Conservation (phyloP, 2,113 vertebrate genomes). For the Bos indicus region DNA sequence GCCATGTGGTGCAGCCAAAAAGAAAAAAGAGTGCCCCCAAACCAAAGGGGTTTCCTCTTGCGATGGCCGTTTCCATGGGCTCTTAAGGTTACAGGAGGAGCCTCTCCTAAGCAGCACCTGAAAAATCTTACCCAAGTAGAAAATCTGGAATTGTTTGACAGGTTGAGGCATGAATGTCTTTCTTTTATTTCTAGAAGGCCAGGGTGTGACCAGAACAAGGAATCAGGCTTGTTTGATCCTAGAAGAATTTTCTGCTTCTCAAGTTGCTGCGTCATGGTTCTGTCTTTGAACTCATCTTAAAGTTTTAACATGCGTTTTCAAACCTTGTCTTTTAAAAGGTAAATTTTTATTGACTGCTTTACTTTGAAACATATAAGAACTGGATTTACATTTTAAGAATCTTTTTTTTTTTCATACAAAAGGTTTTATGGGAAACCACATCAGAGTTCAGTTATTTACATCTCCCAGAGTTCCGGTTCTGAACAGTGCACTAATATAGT, state of each 20-base stretch:
- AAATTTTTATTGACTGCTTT: constrained; percentile 14
- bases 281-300: constrained; percentile 69
- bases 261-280: constrained; percentile 75
- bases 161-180: constrained; percentile 68
- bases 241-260: constrained; percentile 72
- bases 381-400: constrained; percentile 26
- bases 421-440: not conserved
- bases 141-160: constrained; percentile 70
- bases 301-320: constrained; percentile 30
- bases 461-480: not conserved
- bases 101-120: constrained; percentile 49
- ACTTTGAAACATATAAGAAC: not conserved
- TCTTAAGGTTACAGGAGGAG: constrained; percentile 22
- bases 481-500: not conserved
- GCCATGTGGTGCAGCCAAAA: not conserved
- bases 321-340: constrained; percentile 29
- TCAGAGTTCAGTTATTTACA: not conserved
- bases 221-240: constrained; percentile 75
- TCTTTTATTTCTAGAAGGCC: constrained; percentile 78
- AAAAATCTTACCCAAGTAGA: constrained; percentile 45
- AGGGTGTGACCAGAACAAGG: constrained; percentile 79
- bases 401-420: not conserved
- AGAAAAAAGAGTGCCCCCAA: not conserved
- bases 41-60: not conserved
- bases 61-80: constrained; percentile 31